Conservation (phyloP, 2,113 vertebrate genomes). For the Actenoides lindsayi region DNA sequence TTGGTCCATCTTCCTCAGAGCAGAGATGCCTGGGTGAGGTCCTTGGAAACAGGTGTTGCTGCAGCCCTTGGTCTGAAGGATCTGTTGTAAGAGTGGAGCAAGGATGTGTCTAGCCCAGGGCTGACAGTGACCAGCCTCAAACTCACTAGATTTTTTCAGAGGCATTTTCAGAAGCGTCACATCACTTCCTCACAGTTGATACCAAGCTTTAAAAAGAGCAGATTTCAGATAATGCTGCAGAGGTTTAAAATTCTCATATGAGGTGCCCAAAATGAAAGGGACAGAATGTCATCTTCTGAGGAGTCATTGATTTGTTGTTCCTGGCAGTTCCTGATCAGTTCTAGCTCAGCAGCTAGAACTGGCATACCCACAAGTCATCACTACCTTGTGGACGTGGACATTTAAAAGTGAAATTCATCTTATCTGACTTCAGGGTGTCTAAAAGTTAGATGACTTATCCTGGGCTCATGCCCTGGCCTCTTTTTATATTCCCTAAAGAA, state of each 20-base stretch:
- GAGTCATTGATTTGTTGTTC: background rate
- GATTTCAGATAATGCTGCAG: background rate
- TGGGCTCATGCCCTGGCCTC: background rate
- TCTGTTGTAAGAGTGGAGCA: background rate
- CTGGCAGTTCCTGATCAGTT: background rate
- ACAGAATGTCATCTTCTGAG: background rate
- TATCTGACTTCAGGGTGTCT: background rate
- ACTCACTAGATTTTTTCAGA: background rate
- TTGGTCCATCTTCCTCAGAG: background rate
- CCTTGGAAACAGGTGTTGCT: background rate
- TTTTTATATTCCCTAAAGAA: background rate
- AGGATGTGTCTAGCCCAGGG: background rate
- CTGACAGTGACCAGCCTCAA: background rate
- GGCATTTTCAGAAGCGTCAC: background rate
- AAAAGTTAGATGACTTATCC: background rate
- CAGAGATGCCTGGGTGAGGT: background rate
- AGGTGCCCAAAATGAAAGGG: background rate
- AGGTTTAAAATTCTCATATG: background rate
- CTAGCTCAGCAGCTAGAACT: background rate
- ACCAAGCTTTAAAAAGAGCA: background rate
- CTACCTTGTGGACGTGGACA: background rate
- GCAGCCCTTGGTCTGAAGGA: background rate
- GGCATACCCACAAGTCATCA: background rate
- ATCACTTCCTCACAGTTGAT: fast-evolving
- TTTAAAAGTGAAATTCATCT: background rate